Conservation (phyloP, 2,113 vertebrate species). For the Gambusia affinis region DNA sequence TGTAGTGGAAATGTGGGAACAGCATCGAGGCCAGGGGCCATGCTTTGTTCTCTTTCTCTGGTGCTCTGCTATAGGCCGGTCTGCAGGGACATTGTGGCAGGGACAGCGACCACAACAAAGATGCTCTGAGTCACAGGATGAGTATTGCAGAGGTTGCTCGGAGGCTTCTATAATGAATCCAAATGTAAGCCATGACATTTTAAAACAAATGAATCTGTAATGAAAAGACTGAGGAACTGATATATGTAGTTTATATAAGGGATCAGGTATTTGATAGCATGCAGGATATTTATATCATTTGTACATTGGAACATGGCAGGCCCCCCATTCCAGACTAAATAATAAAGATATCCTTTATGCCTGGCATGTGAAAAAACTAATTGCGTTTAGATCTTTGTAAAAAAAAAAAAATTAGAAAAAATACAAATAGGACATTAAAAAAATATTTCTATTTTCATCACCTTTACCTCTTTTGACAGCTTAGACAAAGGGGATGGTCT, state of each 20-base stretch:
- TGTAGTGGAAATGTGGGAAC: constrained; percentile 59
- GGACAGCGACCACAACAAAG: constrained; percentile 51
- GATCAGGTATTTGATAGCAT: constrained; percentile 22
- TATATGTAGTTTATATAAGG: constrained; percentile 15
- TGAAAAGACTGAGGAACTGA: constrained; percentile 10
- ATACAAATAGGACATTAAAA: neutral
- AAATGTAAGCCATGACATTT: constrained; percentile 39
- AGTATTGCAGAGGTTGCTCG: neutral
- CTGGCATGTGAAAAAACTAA: neutral
- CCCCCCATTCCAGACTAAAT: constrained; percentile 5
- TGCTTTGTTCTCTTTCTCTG: constrained; percentile 57
- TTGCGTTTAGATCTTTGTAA: neutral
- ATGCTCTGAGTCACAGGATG: constrained; percentile 45
- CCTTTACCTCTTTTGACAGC: neutral
- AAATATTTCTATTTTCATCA: neutral
- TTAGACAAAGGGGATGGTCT: neutral
- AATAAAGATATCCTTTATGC: neutral
- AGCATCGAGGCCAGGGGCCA: constrained; percentile 50
- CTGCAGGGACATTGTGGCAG: constrained; percentile 43
- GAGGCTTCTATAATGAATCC: constrained; percentile 30
- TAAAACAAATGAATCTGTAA: constrained; percentile 16
- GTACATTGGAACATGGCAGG: constrained; percentile 1
- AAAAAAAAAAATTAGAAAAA: neutral
- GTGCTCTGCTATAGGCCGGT: constrained; percentile 23
- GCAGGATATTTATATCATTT: constrained; percentile 23